phyloP scores from a whole-genome alignment of 53 echinoderm and acorn worm genomes.

The Crossaster papposus region DNA sequence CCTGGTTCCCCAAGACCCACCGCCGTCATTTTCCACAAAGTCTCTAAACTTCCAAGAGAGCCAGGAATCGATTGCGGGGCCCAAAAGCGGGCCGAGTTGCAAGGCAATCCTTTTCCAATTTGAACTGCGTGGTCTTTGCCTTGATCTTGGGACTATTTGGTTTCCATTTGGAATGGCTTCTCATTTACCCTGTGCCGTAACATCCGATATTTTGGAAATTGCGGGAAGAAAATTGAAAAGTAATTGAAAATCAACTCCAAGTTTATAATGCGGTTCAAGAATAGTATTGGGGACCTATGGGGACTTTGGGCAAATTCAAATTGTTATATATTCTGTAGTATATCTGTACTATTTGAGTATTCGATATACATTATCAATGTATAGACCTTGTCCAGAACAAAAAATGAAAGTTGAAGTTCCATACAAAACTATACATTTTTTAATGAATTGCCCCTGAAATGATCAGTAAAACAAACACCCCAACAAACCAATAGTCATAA shows the following conservation, averaged over 20 bases:
- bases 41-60: background rate
- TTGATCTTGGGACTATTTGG: slow-evolving; percentile 36
- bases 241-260: slow-evolving; percentile 1
- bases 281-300: slow-evolving; percentile 10
- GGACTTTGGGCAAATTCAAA: background rate
- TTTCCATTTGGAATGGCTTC: slow-evolving; percentile 13
- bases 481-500: no score
- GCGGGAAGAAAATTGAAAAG: background rate
- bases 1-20: background rate
- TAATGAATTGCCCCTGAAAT: background rate
- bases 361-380: no score
- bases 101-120: slow-evolving; percentile 41
- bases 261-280: slow-evolving; percentile 45
- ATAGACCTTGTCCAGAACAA: no score
- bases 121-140: slow-evolving; percentile 17
- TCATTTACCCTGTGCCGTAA: slow-evolving; percentile 10
- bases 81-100: slow-evolving; percentile 16
- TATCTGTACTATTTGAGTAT: background rate
- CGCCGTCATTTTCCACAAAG: background rate
- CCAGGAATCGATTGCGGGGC: background rate
- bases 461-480: background rate
- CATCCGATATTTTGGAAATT: slow-evolving; percentile 19
- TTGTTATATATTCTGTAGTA: background rate
- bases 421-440: background rate
- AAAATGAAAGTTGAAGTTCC: background rate